Evolutionary conservation across 2,888 invertebrate species (phyloP).

Genomic region (Tortricodes alternella): DNA sequence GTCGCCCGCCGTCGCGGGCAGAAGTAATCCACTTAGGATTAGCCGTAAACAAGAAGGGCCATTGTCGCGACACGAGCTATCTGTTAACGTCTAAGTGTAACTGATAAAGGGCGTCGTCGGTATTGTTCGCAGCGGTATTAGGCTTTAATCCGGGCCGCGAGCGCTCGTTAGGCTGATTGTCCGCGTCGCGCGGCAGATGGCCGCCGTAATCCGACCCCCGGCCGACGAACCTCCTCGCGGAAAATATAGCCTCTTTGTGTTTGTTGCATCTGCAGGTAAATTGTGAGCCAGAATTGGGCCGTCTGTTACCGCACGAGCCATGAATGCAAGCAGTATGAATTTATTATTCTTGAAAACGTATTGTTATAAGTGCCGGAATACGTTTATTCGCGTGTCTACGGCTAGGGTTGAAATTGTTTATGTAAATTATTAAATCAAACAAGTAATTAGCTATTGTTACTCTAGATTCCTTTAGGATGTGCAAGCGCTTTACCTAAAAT

Average conservation of each 20-base stretch:
- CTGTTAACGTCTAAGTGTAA: slow-evolving; percentile 76
- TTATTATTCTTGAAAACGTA: slow-evolving; percentile 69
- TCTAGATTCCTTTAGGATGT: no score
- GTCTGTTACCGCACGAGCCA: slow-evolving; percentile 65
- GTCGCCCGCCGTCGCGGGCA: slow-evolving; percentile 11
- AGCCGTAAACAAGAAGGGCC: slow-evolving; percentile 75
- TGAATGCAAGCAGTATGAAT: slow-evolving; percentile 73
- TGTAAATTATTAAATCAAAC: no score
- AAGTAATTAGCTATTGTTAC: no score
- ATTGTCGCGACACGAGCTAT: slow-evolving; percentile 73
- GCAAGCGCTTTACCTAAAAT: no score
- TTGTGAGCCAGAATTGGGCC: slow-evolving; percentile 77
- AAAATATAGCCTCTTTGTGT: slow-evolving; percentile 78
- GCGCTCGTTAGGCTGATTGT: slow-evolving; percentile 81
- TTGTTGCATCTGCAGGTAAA: slow-evolving; percentile 82
- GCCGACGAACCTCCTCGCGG: slow-evolving; percentile 45
- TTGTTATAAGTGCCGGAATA: slow-evolving; percentile 66
- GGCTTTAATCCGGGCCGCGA: slow-evolving; percentile 78
- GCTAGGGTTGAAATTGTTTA: background rate
- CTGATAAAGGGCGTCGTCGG: slow-evolving; percentile 68
- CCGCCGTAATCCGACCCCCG: slow-evolving; percentile 75
- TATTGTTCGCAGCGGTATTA: slow-evolving; percentile 76
- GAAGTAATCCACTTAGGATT: slow-evolving; percentile 78
- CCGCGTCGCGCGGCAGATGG: slow-evolving; percentile 76
- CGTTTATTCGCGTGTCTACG: background rate